Base-by-base conservation (phyloP, 1,140 invertebrate genomes). In the Nephotettix cincticeps region DNA sequence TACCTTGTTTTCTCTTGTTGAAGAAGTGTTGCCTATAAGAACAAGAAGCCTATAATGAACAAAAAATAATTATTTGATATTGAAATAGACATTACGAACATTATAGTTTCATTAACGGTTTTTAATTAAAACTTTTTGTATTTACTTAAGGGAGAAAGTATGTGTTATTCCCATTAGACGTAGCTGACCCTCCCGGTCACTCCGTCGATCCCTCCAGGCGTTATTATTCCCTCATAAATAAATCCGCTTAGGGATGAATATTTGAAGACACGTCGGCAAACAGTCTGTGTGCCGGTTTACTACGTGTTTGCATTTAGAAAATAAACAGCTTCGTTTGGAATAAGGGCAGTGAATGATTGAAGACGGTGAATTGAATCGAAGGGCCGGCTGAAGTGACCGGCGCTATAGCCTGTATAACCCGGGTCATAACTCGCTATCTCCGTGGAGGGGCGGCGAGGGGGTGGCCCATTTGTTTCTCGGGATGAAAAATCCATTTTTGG, bases 211-310 rank as follows among this genome's bases (percentile, higher is more conserved):
- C 14, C 32, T 6, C 17, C 6, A n/a, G 47, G 47, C 6, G 47
- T 51, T 51, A 51, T 51, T 51, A 51, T 51, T 51, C 47, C 47
- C 47, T 51, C 47, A 51, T 51, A 51, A 51, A 51, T 51, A 51
- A 51, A n/a, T 51, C 47, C 47, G 47, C 19, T 51, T 51, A n/a
- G 3, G 19, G 47, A 51, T 51, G 47, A 51, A 51, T 51, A 51
- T 51, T 51, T 51, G 47, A 51, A 51, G 47, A 51, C 47, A n/a
- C 4, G 47, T 51, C 47, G n/a, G 47, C 47, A 51, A 51, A 51
- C 47, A 51, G 3, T n/a, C 17, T 19, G 47, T n/a, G 17, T n/a
- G 17, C 47, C 21, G 19, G 47, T 51, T 51, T 51, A 51, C 47
- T 9, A n/a, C 6, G 17, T 23, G 21, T 51, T 51, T 51, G 47